These are phyloP conservation scores for Telmatochromis sp. DNA, from an alignment of 2,113 vertebrate genomes.

Conservation along the genomic window DNA sequence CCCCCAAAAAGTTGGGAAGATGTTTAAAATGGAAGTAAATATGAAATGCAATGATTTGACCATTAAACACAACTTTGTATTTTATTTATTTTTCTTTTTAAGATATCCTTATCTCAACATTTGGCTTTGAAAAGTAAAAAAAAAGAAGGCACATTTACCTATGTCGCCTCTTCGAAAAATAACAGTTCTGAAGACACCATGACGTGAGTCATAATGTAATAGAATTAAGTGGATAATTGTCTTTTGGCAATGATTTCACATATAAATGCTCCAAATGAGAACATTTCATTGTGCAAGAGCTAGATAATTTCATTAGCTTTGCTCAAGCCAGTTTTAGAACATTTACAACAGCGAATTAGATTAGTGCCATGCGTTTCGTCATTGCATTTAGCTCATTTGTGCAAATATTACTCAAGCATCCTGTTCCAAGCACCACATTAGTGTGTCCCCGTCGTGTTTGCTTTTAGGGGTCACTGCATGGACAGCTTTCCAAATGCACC, in stretches of 20 bases:
- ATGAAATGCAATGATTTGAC: not conserved
- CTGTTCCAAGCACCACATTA: not conserved
- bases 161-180: not conserved
- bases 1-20: not conserved
- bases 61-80: not conserved
- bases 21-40: not conserved
- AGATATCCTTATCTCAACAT: not conserved
- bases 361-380: not conserved
- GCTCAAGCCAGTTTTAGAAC: not conserved
- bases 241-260: not conserved
- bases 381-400: not conserved
- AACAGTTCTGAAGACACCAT: not conserved
- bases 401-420: conserved; percentile 23
- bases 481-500: not conserved
- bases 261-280: not conserved
- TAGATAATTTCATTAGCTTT: not conserved
- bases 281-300: not conserved
- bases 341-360: not conserved
- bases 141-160: not conserved
- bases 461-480: not conserved
- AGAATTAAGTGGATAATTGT: not conserved
- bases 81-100: not conserved
- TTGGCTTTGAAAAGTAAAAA: rapidly evolving
- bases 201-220: not conserved
- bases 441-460: conserved; percentile 1